Percentiles rank a stretch among this genome's conserved stretches.
These are phyloP conservation scores for Hozukius guyotensis DNA, from an alignment of 2,797 vertebrate genomes.

Conservation along the genomic window DNA sequence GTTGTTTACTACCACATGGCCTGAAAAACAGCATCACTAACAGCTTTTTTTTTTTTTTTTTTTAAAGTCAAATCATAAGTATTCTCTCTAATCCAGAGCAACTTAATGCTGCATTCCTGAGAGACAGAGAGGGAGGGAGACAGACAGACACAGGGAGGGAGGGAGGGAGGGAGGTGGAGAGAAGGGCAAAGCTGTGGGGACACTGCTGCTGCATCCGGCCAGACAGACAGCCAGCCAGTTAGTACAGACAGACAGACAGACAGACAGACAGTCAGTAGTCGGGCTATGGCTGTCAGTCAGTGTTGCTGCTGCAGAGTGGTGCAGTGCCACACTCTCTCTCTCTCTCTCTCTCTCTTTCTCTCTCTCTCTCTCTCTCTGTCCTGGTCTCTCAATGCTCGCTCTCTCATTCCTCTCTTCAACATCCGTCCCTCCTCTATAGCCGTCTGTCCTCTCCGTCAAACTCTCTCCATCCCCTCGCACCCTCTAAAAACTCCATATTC, in stretches of 20 bases:
- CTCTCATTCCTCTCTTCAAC: slow-evolving; percentile 4
- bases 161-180: background rate
- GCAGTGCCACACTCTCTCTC: slow-evolving; percentile 60
- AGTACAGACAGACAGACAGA: background rate
- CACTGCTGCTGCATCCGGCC: slow-evolving; percentile 49
- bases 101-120: slow-evolving; percentile 61
- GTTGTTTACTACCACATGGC: slow-evolving; percentile 33
- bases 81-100: slow-evolving; percentile 48
- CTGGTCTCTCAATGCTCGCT: slow-evolving; percentile 19
- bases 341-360: slow-evolving; percentile 24
- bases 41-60: slow-evolving; percentile 7
- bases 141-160: background rate
- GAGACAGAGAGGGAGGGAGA: slow-evolving; percentile 14
- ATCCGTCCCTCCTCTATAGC: slow-evolving; percentile 5
- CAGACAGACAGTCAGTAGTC: slow-evolving; percentile 30
- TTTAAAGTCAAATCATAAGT: slow-evolving; percentile 41
- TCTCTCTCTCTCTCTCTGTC: slow-evolving; percentile 10
- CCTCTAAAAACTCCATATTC: slow-evolving; percentile 28
- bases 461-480: background rate
- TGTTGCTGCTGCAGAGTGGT: slow-evolving; percentile 67
- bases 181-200: slow-evolving; percentile 62
- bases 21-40: slow-evolving; percentile 33
- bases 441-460: background rate
- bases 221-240: slow-evolving; percentile 6
- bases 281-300: slow-evolving; percentile 59